These are phyloP conservation scores for Cyprinus carpio DNA, from an alignment of 2,113 vertebrate species.

Conservation along the genomic window DNA sequence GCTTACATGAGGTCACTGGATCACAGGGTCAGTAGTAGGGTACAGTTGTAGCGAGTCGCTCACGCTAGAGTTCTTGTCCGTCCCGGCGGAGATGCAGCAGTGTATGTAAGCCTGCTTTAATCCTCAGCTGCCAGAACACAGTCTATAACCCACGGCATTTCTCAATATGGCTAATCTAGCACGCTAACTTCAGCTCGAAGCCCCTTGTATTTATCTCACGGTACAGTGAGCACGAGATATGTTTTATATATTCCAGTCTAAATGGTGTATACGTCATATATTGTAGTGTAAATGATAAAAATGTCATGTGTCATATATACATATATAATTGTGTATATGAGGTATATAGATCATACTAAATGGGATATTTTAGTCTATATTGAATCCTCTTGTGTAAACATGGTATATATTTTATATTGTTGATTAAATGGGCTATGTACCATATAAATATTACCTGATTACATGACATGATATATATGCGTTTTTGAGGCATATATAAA, in stretches of 20 bases:
- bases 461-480: too few species aligned
- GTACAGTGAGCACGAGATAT: background rate
- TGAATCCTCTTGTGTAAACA: too few species aligned
- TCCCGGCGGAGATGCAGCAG: background rate
- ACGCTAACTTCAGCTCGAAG: background rate
- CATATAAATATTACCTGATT: too few species aligned
- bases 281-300: background rate
- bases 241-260: background rate
- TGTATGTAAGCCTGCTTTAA: slow-evolving; percentile 35
- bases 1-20: slow-evolving; percentile 42
- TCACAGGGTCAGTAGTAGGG: slow-evolving; percentile 50
- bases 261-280: background rate
- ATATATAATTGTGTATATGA: too few species aligned
- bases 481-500: too few species aligned
- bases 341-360: too few species aligned
- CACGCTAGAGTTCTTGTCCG: slow-evolving; percentile 16
- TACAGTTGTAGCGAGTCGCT: slow-evolving; percentile 66
- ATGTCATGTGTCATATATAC: too few species aligned
- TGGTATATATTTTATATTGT: too few species aligned
- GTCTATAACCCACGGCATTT: slow-evolving; percentile 20
- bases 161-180: slow-evolving; percentile 25
- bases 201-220: background rate
- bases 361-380: too few species aligned
- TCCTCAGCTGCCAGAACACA: slow-evolving; percentile 42
- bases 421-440: too few species aligned